Conservation (phyloP, 2,797 vertebrate species). For the Anguilla obscura region DNA sequence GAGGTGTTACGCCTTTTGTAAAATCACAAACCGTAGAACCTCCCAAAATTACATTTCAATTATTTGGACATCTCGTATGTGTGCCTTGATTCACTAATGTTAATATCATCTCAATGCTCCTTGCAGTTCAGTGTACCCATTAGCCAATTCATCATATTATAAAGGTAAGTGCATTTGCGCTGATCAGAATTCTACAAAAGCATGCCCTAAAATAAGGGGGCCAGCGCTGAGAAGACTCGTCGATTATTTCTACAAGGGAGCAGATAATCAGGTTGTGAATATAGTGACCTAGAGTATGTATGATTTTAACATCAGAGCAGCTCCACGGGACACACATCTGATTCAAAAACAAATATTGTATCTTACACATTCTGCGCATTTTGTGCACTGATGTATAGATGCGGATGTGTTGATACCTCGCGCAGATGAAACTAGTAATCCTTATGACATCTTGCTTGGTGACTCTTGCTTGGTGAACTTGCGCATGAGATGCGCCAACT, state of each 20-base stretch:
- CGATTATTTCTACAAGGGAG: not conserved
- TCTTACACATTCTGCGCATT: not conserved
- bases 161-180: not conserved
- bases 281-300: not conserved
- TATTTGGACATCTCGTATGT: not conserved
- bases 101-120: not conserved
- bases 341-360: not conserved
- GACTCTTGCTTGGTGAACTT: not conserved
- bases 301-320: not conserved
- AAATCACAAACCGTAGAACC: not conserved
- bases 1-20: not conserved
- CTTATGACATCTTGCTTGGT: not conserved
- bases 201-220: not conserved
- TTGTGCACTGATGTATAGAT: too few species aligned
- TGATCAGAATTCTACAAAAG: not conserved
- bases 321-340: not conserved
- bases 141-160: not conserved
- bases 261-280: not conserved
- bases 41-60: slow-evolving; percentile 8
- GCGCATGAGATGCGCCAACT: slow-evolving; percentile 14
- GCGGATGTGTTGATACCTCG: not conserved
- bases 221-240: not conserved
- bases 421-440: not conserved
- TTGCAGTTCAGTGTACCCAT: not conserved
- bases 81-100: not conserved